Base-by-base conservation (phyloP, 2,797 vertebrate species). In the Notolepis coatsorum region DNA sequence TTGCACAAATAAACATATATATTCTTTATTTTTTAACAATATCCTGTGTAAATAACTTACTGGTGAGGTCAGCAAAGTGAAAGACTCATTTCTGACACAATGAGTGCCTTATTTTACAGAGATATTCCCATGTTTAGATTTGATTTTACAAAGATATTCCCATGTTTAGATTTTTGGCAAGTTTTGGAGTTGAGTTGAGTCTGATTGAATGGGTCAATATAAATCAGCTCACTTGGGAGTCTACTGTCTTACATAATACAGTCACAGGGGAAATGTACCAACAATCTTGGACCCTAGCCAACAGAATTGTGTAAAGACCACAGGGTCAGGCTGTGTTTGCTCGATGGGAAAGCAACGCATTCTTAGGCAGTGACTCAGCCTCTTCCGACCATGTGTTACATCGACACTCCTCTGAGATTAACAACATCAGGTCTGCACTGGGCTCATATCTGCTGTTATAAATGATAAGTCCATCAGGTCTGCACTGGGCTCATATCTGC, bases 291-390 rank as follows among this genome's bases (percentile, higher is more conserved):
- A 60, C 23, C 9, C 0, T 0, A 30, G 51, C 75, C 25, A 75
- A 42, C 2, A 7, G 41, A 43, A 58, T 84, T 85, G 65, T 25
- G 57, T 71, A 84, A 85, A 63, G 30, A 58, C 18, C 64, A 50
- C 35, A 21, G 54, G 50, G 71, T 78, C 74, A 75, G 3, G 10
- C 64, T 57, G 73, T 2, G 50, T 66, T 58, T 50, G 12, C 55
- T 65, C 89, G 85, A 86, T 27, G 47, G n/a, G 83, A 86, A 84
- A 77, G 81, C 67, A 74, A 75, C 81, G 85, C 31, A 15, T 61
- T 61, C 47, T 3, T 8, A 23, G 46, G 57, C 47, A 20, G 28
- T 21, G 50, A 56, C 51, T 23, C 61, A 47, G 73, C 61, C 55
- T 68, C 63, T 76, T 67, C 76, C 72, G 56, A 57, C 52, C 66